These are phyloP conservation scores for Pelecanus crispus DNA, from an alignment of 2,113 vertebrate species.

Conservation along the genomic window DNA sequence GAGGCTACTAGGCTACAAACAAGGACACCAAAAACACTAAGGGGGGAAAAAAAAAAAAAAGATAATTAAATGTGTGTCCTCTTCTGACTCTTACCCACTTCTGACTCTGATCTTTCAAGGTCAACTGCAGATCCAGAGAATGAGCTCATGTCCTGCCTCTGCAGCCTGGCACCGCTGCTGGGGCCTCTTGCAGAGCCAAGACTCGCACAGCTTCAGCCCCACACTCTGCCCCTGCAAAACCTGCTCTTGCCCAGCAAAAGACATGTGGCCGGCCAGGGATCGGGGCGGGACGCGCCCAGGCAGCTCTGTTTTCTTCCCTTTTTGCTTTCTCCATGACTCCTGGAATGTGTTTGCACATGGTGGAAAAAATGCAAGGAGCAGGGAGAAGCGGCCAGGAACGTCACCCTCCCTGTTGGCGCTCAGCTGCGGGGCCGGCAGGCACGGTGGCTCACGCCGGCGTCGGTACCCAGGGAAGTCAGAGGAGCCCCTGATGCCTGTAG, in stretches of 20 bases:
- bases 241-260: neutral
- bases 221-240: neutral
- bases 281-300: rapidly evolving
- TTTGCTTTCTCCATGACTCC: neutral
- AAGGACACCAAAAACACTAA: neutral
- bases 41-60: neutral
- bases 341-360: constrained; percentile 5
- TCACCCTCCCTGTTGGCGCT: rapidly evolving
- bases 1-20: neutral
- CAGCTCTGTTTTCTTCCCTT: neutral
- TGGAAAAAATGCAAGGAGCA: constrained; percentile 22
- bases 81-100: neutral
- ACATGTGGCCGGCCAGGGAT: rapidly evolving
- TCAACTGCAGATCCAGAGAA: neutral
- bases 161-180: neutral
- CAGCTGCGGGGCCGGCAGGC: neutral
- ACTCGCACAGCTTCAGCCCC: neutral
- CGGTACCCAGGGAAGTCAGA: neutral
- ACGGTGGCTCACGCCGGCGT: neutral
- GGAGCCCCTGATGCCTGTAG: neutral
- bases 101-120: neutral
- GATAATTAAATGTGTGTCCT: neutral
- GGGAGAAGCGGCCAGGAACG: neutral
- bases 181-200: neutral
- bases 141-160: neutral